A percentile compares a stretch with the other conserved stretches of the same genome.
Evolutionary conservation across 2,797 vertebrate genomes (phyloP).

Genomic region (Enteromius radiatus): DNA sequence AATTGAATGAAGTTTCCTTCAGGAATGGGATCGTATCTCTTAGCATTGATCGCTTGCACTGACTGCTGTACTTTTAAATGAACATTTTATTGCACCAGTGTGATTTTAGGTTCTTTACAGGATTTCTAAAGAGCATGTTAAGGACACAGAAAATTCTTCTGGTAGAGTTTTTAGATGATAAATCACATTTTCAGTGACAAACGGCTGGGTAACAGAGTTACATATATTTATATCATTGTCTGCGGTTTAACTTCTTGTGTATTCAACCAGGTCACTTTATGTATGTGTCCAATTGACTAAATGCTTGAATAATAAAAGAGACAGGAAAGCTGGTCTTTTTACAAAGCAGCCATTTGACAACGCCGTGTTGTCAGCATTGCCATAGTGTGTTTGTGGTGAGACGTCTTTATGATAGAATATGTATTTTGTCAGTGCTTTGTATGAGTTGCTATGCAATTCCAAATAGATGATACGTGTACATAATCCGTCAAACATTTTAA

Average conservation of each 20-base stretch:
- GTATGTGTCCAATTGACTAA: constrained; percentile 8
- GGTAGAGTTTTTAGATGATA: background rate
- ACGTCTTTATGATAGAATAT: constrained; percentile 45
- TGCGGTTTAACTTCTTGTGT: background rate
- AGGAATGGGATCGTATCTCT: constrained; percentile 16
- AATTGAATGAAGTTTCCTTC: constrained; percentile 25
- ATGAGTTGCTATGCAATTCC: constrained; percentile 72
- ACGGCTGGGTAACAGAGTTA: background rate
- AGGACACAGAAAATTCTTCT: background rate
- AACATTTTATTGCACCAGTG: background rate
- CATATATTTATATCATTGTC: constrained; percentile 27
- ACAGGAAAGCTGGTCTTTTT: constrained; percentile 36
- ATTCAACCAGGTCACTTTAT: constrained; percentile 22
- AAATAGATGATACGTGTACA: constrained; percentile 57
- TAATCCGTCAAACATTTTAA: constrained; percentile 60
- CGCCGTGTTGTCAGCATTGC: constrained; percentile 37
- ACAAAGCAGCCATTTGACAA: constrained; percentile 40
- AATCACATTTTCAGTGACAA: constrained; percentile 27
- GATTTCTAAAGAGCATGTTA: constrained; percentile 4
- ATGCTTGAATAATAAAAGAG: constrained; percentile 28
- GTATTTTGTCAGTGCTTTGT: constrained; percentile 61
- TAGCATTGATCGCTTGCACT: constrained; percentile 5
- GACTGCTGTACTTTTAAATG: background rate
- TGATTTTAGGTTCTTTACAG: constrained; percentile 10
- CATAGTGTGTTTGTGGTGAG: constrained; percentile 38